Base-by-base conservation (phyloP, 2,113 vertebrate species). In the Poicephalus meyeri region DNA sequence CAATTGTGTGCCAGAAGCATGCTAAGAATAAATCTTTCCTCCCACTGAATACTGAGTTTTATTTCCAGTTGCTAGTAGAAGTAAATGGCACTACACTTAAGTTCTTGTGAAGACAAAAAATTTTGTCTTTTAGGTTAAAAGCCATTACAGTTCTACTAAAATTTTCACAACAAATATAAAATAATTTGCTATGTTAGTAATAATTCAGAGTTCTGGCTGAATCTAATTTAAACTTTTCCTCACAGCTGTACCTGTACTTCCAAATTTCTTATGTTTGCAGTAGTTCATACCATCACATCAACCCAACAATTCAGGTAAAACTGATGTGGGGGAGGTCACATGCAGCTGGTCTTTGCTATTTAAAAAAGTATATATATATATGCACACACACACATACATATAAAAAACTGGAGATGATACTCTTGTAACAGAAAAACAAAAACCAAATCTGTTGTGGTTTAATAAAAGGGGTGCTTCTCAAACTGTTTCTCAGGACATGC, bases 51-150 rank as follows among this genome's bases (percentile, higher is more conserved):
- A 86, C 13, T 66, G 46, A 47, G 39, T 80, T 97, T 95, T 95
- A 71, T 92, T 88, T 90, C 91, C 91, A 91, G 47, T 47, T 96
- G 46, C 79, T 79, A 92, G 58, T 58, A 92, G 76, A 97, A 96
- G 91, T 82, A 85, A 95, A 97, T 95, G 37, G 68, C 44, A 89
- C 91, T 94, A 70, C 47, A 94, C 52, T 66, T 83, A 37, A 53
- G 65, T 93, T 91, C 65, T 80, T 85, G 11, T 69, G 85, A 89
- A 97, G 90, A 78, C 64, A 93, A 92, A 73, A 63, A 52, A 58
- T 26, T 86, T 14, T 55, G 56, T 91, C 58, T 91, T 93, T 95
- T 88, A 92, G 24, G 55, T 89, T 95, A 95, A 96, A 96, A 97
- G 79, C 96, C 82, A 94, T 92, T 56, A 79, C 58, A 88, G 46